Evolutionary conservation across 2,113 vertebrate species (phyloP).

Genomic region (Callithrix jacchus): DNA sequence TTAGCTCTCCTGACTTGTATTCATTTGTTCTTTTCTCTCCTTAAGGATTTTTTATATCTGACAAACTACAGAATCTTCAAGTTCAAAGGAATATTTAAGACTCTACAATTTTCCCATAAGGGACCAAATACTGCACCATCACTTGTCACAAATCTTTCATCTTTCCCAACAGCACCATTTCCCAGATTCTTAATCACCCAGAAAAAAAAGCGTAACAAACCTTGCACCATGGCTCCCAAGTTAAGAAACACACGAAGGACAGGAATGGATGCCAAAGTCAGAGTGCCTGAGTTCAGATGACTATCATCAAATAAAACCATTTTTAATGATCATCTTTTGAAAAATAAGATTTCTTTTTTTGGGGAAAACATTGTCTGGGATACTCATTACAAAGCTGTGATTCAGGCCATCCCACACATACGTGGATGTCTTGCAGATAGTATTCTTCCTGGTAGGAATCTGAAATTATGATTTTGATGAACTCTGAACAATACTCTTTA

Average conservation of each 20-base stretch:
- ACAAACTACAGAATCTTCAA: not conserved
- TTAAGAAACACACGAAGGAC: slow-evolving; percentile 30
- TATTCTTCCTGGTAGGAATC: slow-evolving; percentile 53
- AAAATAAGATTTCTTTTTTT: slow-evolving; percentile 63
- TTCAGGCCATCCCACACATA: slow-evolving; percentile 57
- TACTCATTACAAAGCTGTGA: slow-evolving; percentile 65
- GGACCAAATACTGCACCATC: not conserved
- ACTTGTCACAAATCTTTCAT: slow-evolving; percentile 24
- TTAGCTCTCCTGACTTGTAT: not conserved
- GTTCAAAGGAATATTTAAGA: not conserved
- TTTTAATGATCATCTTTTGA: slow-evolving; percentile 51
- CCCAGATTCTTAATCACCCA: not conserved
- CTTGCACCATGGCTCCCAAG: not conserved
- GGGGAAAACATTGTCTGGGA: slow-evolving; percentile 68
- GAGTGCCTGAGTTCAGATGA: slow-evolving; percentile 37
- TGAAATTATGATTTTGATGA: slow-evolving; percentile 66
- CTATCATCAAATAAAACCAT: slow-evolving; percentile 20
- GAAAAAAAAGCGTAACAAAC: slow-evolving; percentile 17
- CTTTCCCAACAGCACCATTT: not conserved
- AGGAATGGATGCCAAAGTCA: slow-evolving; percentile 43
- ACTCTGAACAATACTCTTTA: slow-evolving; percentile 45
- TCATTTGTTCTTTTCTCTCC: not conserved
- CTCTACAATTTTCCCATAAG: not conserved
- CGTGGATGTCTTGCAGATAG: slow-evolving; percentile 63
- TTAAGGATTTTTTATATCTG: slow-evolving; percentile 7